Percentiles rank a stretch among this genome's conserved stretches.
phyloP scores from a whole-genome alignment of 2,797 vertebrate genomes.

The Macroramphosus scolopax region DNA sequence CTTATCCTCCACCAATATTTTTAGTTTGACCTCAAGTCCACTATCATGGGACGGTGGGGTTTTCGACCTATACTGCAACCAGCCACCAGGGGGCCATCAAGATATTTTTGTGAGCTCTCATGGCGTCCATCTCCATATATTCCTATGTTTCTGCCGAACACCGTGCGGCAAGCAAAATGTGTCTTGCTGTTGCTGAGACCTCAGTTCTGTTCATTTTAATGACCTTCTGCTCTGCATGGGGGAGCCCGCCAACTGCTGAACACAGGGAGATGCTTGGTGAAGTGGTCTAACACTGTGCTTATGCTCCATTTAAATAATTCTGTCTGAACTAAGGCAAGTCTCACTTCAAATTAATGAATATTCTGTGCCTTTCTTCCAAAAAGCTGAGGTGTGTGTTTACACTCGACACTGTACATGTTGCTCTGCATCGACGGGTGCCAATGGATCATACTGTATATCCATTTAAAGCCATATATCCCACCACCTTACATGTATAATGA shows the following conservation, averaged over 20 bases:
- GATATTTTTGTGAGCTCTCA: no score
- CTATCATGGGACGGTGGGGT: no score
- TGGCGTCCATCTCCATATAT: no score
- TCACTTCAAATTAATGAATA: not conserved
- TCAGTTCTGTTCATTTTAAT: conserved; percentile 14
- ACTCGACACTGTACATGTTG: not conserved
- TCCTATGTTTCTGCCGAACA: not conserved
- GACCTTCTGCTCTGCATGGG: conserved; percentile 18
- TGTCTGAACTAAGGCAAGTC: not conserved
- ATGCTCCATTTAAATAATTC: not conserved
- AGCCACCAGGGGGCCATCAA: no score
- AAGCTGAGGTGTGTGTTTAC: conserved; percentile 3
- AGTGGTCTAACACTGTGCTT: conserved; percentile 3
- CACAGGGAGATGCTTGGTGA: conserved; percentile 2
- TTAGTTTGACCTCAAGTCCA: no score
- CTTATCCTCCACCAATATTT: no score
- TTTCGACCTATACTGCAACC: no score
- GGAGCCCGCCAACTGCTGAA: conserved; percentile 10
- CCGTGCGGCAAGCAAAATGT: conserved; percentile 13
- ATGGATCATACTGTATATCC: not conserved
- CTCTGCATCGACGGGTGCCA: not conserved
- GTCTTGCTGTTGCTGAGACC: not conserved
- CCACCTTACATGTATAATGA: not conserved
- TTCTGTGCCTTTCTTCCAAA: not conserved
- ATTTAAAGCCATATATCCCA: not conserved